phyloP scores from a whole-genome alignment of 2,888 invertebrate genomes.

The Oasisia sp. region DNA sequence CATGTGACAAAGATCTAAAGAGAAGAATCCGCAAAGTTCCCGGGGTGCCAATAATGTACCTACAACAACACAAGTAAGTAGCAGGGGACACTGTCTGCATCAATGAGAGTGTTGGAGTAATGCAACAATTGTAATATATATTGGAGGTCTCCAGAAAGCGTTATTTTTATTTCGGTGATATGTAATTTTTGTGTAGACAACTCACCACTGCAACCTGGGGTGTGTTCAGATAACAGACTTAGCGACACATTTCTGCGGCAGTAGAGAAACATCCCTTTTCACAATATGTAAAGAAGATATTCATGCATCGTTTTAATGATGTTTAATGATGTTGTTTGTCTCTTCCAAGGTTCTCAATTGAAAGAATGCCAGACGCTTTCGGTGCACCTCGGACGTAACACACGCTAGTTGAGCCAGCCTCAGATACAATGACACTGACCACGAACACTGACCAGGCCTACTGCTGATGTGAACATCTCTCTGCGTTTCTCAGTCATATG shows the following conservation, averaged over 20 bases:
- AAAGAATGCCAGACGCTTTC: constrained; percentile 98
- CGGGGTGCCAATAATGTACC: constrained; percentile 98
- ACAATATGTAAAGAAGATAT: background rate
- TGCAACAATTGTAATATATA: background rate
- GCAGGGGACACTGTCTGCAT: too few relatives aligned
- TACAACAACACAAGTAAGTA: constrained; percentile 74
- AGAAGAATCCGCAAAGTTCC: constrained; percentile 95
- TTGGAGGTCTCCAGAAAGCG: background rate
- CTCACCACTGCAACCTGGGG: background rate
- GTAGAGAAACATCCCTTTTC: background rate
- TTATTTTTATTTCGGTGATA: background rate
- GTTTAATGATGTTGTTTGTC: constrained; percentile 20
- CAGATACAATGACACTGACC: background rate
- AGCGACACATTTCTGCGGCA: background rate
- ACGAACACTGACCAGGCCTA: background rate
- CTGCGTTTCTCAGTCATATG: background rate
- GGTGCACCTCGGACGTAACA: constrained; percentile 77
- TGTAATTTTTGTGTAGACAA: background rate
- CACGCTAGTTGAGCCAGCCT: background rate
- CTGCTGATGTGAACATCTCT: background rate
- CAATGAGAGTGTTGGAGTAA: background rate
- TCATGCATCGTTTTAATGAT: background rate
- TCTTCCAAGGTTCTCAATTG: constrained; percentile 82
- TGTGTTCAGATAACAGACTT: background rate
- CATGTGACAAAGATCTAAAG: constrained; percentile 97